Conservation (phyloP, 2,888 invertebrate species). For the Stenurella melanura region DNA sequence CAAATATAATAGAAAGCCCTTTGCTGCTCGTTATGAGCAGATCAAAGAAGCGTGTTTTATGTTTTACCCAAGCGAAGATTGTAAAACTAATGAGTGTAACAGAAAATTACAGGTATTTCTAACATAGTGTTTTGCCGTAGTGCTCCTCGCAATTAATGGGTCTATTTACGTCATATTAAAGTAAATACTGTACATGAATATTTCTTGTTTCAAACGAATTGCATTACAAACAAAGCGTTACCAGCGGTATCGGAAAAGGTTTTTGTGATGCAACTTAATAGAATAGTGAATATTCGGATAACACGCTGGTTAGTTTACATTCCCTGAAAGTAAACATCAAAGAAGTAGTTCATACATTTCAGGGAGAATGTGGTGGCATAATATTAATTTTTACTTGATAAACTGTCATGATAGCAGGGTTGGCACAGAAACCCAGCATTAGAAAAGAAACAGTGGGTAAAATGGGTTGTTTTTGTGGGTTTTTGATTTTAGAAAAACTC, state of each 20-base stretch:
- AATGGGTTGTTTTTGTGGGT: too few relatives aligned
- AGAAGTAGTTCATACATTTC: too few relatives aligned
- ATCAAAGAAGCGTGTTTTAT: slow-evolving; percentile 4
- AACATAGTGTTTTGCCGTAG: neutral
- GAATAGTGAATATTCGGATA: too few relatives aligned
- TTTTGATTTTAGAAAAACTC: too few relatives aligned
- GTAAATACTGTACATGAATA: neutral
- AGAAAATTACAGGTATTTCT: neutral
- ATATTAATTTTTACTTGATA: too few relatives aligned
- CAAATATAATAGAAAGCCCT: neutral
- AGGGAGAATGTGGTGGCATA: too few relatives aligned
- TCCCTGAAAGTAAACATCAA: too few relatives aligned
- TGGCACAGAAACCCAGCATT: too few relatives aligned
- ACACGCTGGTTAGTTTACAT: too few relatives aligned
- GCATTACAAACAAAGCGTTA: neutral
- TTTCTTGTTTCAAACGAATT: neutral
- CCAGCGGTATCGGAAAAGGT: neutral
- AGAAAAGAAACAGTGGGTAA: too few relatives aligned
- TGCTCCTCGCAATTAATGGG: neutral
- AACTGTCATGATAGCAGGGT: too few relatives aligned
- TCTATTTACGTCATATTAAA: neutral
- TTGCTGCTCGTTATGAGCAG: slow-evolving; percentile 5
- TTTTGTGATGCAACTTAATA: too few relatives aligned
- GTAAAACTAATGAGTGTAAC: slow-evolving; percentile 1
- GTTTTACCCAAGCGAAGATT: neutral